Percentiles rank a stretch among this genome's conserved stretches.
Evolutionary conservation across 2,113 vertebrate genomes (phyloP).

Genomic region (Indicator maculatus): DNA sequence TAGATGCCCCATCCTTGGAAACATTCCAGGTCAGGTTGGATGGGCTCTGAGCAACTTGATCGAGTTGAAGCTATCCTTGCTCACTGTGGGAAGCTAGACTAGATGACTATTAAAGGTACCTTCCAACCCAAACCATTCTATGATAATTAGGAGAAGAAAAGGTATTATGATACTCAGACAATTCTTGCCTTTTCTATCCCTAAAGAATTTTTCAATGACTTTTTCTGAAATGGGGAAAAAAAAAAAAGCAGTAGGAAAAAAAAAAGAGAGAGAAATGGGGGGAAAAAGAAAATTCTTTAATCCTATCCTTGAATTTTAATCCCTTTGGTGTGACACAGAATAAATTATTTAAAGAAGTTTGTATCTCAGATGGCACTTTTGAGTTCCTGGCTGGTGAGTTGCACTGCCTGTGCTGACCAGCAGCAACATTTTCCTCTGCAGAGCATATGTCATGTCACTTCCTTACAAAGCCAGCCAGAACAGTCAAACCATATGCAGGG

Average conservation of each 20-base stretch:
- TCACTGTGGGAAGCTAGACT: too few species aligned
- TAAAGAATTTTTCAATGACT: neutral
- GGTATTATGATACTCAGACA: neutral
- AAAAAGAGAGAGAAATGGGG: neutral
- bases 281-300: neutral
- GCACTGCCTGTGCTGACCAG: neutral
- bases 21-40: too few species aligned
- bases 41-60: too few species aligned
- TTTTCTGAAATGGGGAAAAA: neutral
- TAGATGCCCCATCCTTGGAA: too few species aligned
- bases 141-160: neutral
- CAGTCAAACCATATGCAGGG: neutral
- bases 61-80: too few species aligned
- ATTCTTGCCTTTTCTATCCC: neutral
- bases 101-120: too few species aligned
- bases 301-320: neutral
- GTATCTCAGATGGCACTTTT: neutral
- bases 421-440: neutral
- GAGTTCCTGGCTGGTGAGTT: fast-evolving
- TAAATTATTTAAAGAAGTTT: neutral
- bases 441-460: neutral
- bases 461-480: neutral
- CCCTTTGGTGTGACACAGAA: neutral
- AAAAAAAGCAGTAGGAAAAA: neutral
- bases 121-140: too few species aligned